These are phyloP conservation scores for Pollenia angustigena DNA, from an alignment of 2,888 invertebrate genomes.

Conservation along the genomic window DNA sequence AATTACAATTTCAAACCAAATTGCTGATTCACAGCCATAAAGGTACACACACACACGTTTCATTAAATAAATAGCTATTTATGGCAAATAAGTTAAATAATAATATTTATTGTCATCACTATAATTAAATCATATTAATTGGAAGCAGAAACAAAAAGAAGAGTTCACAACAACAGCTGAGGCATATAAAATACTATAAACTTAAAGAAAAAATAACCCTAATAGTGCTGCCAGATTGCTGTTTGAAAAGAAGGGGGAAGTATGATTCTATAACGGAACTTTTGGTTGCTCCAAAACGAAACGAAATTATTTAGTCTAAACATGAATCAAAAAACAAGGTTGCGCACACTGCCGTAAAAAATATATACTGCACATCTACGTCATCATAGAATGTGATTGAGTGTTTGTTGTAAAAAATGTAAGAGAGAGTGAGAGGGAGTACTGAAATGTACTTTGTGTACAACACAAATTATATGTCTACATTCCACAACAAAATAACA, in stretches of 20 bases:
- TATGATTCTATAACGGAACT: neutral
- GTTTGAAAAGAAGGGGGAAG: neutral
- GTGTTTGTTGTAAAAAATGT: too few species aligned
- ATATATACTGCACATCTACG: too few species aligned
- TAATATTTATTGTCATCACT: constrained; percentile 32
- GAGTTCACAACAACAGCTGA: neutral
- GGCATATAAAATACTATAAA: neutral
- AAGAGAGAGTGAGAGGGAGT: too few species aligned
- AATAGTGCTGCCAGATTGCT: constrained; percentile 11
- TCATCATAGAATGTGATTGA: too few species aligned
- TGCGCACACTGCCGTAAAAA: too few species aligned
- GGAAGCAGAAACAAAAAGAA: constrained; percentile 2
- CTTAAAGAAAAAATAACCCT: neutral
- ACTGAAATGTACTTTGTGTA: too few species aligned
- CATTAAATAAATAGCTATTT: neutral
- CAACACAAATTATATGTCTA: too few species aligned
- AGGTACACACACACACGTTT: neutral
- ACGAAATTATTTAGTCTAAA: too few species aligned
- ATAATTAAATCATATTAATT: constrained; percentile 55
- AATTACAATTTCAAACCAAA: neutral
- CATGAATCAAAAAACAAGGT: too few species aligned
- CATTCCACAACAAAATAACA: too few species aligned
- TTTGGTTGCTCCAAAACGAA: too few species aligned
- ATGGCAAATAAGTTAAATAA: neutral
- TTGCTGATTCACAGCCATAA: neutral